Evolutionary conservation across 2,888 invertebrate species (phyloP).

Genomic region (Watsonalla cultraria): DNA sequence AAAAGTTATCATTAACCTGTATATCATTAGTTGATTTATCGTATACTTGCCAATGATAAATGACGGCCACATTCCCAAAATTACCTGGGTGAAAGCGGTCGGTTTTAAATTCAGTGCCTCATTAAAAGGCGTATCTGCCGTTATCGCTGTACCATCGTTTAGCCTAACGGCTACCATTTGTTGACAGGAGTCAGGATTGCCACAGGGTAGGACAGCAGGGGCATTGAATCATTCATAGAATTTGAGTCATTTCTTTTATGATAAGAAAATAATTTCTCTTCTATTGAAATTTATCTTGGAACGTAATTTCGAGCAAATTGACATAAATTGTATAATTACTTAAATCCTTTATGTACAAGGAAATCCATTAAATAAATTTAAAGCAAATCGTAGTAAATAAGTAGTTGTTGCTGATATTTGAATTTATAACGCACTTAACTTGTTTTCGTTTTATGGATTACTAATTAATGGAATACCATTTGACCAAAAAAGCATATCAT

Average conservation of each 20-base stretch:
- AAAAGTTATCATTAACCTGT: neutral
- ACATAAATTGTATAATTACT: no score
- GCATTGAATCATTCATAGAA: neutral
- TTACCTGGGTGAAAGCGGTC: neutral
- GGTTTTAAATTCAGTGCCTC: slow-evolving; percentile 1
- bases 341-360: no score
- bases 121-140: neutral
- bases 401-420: no score
- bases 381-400: no score
- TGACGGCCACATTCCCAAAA: neutral
- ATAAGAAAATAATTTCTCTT: neutral
- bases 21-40: neutral
- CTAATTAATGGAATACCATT: no score
- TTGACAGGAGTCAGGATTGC: neutral
- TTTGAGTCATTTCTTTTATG: neutral
- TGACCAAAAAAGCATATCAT: no score
- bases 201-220: neutral
- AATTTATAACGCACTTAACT: no score
- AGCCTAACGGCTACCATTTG: neutral
- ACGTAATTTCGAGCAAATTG: no score
- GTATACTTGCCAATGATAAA: neutral
- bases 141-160: neutral
- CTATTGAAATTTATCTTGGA: no score
- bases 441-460: no score
- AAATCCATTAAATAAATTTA: no score